Evolutionary conservation across 2,888 invertebrate species (phyloP).

Genomic region (Gymnocheta viridis): DNA sequence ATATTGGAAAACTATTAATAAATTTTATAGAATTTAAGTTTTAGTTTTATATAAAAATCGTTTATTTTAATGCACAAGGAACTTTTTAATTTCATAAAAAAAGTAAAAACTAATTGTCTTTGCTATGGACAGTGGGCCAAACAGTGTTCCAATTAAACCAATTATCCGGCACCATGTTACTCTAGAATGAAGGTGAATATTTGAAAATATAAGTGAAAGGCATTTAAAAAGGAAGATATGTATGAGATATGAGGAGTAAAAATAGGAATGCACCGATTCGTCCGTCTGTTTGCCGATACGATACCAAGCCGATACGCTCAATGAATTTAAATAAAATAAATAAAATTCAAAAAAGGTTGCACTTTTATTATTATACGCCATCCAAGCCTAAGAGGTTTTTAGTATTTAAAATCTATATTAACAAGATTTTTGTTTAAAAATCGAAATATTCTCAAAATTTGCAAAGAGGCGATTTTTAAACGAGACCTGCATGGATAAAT

Average conservation of each 20-base stretch:
- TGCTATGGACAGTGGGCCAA: slow-evolving; percentile 74
- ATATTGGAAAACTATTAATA: no score
- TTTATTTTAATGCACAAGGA: slow-evolving; percentile 12
- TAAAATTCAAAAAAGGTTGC: no score
- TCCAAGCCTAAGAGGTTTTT: no score
- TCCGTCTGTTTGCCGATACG: no score
- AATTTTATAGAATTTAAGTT: background rate
- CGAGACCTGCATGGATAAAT: no score
- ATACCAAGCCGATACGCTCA: no score
- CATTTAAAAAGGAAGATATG: background rate
- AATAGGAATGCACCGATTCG: background rate
- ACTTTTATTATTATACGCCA: no score
- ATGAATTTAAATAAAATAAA: no score
- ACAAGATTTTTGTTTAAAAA: no score
- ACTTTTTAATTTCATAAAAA: background rate
- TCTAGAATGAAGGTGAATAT: slow-evolving; percentile 77
- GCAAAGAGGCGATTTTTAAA: no score
- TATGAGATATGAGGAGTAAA: slow-evolving; percentile 20
- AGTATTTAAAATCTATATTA: no score
- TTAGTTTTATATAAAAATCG: slow-evolving; percentile 16
- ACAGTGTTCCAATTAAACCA: slow-evolving; percentile 80
- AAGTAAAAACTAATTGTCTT: slow-evolving; percentile 55
- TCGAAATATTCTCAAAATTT: no score
- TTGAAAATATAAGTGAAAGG: slow-evolving; percentile 52
- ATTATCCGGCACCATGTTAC: slow-evolving; percentile 76